These are phyloP conservation scores for Graphium colonna DNA, from an alignment of 2,888 invertebrate species.

Conservation along the genomic window DNA sequence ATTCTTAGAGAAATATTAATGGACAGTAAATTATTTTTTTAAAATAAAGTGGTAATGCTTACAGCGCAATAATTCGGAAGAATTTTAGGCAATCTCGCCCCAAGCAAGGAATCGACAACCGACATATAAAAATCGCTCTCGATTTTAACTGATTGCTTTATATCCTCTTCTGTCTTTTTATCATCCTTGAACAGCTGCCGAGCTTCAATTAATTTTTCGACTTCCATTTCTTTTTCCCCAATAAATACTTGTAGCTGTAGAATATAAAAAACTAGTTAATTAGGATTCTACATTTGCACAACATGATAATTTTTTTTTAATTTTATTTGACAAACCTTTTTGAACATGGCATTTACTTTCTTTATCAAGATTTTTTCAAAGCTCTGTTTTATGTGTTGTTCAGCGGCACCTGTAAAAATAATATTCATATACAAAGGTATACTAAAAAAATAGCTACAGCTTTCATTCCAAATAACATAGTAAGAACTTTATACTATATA, in stretches of 20 bases:
- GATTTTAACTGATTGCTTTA: background rate
- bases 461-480: background rate
- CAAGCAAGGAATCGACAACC: constrained; percentile 30
- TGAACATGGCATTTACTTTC: constrained; percentile 29
- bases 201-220: constrained; percentile 9
- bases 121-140: constrained; percentile 19
- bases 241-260: constrained; percentile 13
- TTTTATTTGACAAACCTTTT: too few relatives aligned
- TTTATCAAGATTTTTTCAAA: constrained; percentile 24
- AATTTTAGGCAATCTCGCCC: constrained; percentile 36
- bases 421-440: too few relatives aligned
- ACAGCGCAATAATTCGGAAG: constrained; percentile 46
- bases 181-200: background rate
- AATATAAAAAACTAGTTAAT: too few relatives aligned
- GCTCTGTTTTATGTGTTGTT: constrained; percentile 29
- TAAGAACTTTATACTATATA: too few relatives aligned
- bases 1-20: too few relatives aligned
- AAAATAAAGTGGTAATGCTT: constrained; percentile 32
- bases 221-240: constrained; percentile 10
- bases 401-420: constrained; percentile 29
- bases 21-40: too few relatives aligned
- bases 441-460: background rate
- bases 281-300: too few relatives aligned
- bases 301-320: too few relatives aligned
- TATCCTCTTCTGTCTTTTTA: constrained; percentile 13